Conservation (phyloP, 2,797 vertebrate species). For the Ambastaia sidthimunki region DNA sequence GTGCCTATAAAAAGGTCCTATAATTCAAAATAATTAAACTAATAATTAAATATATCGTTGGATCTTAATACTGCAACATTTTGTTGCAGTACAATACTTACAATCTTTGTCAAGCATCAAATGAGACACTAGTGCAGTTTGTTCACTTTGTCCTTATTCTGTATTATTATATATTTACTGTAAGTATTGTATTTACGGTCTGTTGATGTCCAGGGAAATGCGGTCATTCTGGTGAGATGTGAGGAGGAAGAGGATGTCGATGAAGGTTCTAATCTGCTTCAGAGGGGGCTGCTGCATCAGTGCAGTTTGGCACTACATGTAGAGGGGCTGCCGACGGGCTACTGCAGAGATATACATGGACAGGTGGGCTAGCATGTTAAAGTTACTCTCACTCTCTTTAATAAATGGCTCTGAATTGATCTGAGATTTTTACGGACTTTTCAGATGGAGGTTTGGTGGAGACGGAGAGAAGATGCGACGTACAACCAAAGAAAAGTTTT, state of each 20-base stretch:
- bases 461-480: constrained; percentile 58
- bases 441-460: constrained; percentile 87
- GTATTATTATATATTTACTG: not conserved
- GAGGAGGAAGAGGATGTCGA: constrained; percentile 74
- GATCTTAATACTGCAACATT: no score
- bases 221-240: constrained; percentile 84
- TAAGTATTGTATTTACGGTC: not conserved
- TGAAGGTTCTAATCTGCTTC: constrained; percentile 76
- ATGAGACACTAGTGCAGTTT: not conserved
- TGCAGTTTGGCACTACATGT: constrained; percentile 84
- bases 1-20: not conserved
- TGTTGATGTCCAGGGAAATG: constrained; percentile 79
- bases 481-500: constrained; percentile 74
- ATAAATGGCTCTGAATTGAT: not conserved
- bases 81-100: not conserved
- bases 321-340: constrained; percentile 88
- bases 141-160: not conserved
- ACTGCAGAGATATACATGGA: constrained; percentile 93
- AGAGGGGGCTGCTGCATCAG: constrained; percentile 85
- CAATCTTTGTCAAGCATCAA: not conserved
- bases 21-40: no score
- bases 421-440: not conserved
- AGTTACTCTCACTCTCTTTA: not conserved
- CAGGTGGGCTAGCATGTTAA: constrained; percentile 76
- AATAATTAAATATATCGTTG: no score